Evolutionary conservation across 2,797 vertebrate species (phyloP).

Genomic region (Lepus oiostolus): DNA sequence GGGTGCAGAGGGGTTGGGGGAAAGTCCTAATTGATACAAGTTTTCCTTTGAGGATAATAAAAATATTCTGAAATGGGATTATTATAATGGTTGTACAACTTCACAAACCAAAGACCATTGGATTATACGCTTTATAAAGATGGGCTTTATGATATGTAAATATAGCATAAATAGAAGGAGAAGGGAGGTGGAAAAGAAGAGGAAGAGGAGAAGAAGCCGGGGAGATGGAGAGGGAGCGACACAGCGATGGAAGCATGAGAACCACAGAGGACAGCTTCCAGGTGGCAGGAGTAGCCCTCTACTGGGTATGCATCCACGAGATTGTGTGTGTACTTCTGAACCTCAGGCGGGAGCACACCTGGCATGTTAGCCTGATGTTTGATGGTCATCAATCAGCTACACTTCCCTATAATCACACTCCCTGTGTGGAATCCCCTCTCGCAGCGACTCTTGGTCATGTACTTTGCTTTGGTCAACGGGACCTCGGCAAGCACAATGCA

Average conservation of each 20-base stretch:
- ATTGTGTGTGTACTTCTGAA: not conserved
- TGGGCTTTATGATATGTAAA: conserved; percentile 19
- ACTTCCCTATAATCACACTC: not conserved
- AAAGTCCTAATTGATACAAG: not conserved
- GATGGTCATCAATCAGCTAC: not conserved
- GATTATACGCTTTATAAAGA: conserved; percentile 35
- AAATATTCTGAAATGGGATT: conserved; percentile 51
- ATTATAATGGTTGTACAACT: not conserved
- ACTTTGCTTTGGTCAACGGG: not conserved
- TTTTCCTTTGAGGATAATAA: conserved; percentile 25
- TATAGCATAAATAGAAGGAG: not conserved
- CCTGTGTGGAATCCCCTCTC: not conserved
- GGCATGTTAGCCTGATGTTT: not conserved
- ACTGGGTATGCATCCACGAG: not conserved
- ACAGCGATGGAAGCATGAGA: not conserved
- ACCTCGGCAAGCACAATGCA: not conserved
- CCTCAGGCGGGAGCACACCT: not conserved
- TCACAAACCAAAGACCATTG: conserved; percentile 30
- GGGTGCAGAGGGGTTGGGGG: too few species aligned
- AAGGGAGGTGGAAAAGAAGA: not conserved
- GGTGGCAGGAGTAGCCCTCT: not conserved
- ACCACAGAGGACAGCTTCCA: not conserved
- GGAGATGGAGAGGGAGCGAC: not conserved
- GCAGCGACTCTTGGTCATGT: not conserved
- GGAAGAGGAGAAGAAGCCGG: not conserved